Evolutionary conservation across 2,888 invertebrate genomes (phyloP).

Genomic region (Kuschelorhynchus macadamiae): DNA sequence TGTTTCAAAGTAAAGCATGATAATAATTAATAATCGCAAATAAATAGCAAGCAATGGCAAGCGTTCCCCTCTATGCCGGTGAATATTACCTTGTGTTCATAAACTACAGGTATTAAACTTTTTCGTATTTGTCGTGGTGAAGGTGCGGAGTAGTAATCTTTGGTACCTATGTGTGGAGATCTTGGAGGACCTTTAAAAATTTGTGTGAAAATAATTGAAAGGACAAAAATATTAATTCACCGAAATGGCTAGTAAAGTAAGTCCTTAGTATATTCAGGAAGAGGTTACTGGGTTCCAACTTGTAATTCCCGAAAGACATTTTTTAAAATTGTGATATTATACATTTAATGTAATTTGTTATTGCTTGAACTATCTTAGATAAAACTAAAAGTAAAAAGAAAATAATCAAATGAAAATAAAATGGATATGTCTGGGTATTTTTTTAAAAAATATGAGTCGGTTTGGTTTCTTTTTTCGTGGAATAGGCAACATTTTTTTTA

Average conservation of each 20-base stretch:
- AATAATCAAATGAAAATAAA: no score
- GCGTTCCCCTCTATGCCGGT: background rate
- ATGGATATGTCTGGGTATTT: no score
- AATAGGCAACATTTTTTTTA: no score
- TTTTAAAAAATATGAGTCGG: no score
- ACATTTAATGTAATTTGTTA: no score
- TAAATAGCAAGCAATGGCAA: constrained; percentile 1
- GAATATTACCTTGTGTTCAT: constrained; percentile 25
- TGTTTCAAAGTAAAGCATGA: constrained; percentile 1
- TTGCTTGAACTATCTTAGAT: no score
- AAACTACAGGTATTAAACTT: constrained; percentile 24
- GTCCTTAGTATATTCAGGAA: background rate
- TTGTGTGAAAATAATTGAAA: background rate
- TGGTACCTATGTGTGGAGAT: constrained; percentile 13
- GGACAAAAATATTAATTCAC: background rate
- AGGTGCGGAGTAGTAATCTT: constrained; percentile 9
- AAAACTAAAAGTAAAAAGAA: no score
- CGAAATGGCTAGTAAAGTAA: constrained; percentile 5
- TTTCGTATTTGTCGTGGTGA: constrained; percentile 19
- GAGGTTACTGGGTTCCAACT: no score
- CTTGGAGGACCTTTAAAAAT: constrained; percentile 5
- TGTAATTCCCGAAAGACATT: no score
- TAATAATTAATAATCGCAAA: constrained; percentile 20
- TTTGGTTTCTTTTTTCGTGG: no score
- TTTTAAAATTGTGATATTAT: no score